Evolutionary conservation across 2,113 vertebrate species (phyloP).

Genomic region (Cynoglossus semilaevis): DNA sequence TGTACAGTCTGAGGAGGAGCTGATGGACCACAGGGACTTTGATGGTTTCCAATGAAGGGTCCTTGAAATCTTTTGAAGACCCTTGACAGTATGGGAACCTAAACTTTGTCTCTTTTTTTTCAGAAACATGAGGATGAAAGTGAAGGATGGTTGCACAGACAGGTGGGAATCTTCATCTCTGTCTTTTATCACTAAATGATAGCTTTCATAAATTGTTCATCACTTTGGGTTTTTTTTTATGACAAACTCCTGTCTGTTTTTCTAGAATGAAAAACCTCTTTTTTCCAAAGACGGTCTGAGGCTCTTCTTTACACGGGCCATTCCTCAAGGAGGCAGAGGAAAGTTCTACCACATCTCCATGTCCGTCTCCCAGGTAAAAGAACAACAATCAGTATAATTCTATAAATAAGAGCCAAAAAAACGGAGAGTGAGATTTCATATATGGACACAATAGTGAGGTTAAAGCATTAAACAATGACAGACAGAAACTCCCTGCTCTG

Average conservation of each 20-base stretch:
- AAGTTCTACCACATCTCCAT: slow-evolving; percentile 95
- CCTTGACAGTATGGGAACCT: no score
- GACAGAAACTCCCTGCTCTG: no score
- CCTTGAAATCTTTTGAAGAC: no score
- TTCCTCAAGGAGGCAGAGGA: slow-evolving; percentile 88
- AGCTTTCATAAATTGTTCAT: not conserved
- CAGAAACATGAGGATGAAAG: slow-evolving; percentile 98
- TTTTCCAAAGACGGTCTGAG: slow-evolving; percentile 90
- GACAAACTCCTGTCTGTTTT: slow-evolving; percentile 1
- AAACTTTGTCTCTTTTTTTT: slow-evolving; percentile 6
- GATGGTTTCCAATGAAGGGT: no score
- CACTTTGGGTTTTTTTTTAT: not conserved
- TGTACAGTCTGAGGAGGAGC: no score
- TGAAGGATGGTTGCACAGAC: slow-evolving; percentile 91
- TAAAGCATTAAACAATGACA: no score
- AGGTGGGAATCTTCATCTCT: slow-evolving; percentile 75
- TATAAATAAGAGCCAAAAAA: no score
- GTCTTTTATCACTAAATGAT: not conserved
- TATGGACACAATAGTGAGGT: no score
- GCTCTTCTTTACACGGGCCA: slow-evolving; percentile 91
- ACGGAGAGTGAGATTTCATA: no score
- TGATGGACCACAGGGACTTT: no score
- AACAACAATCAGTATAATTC: not conserved
- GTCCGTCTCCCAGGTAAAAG: slow-evolving; percentile 86
- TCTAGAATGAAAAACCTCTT: slow-evolving; percentile 88